Evolutionary conservation across 2,888 invertebrate genomes (phyloP).

Genomic region (Xanthorhoe designata): DNA sequence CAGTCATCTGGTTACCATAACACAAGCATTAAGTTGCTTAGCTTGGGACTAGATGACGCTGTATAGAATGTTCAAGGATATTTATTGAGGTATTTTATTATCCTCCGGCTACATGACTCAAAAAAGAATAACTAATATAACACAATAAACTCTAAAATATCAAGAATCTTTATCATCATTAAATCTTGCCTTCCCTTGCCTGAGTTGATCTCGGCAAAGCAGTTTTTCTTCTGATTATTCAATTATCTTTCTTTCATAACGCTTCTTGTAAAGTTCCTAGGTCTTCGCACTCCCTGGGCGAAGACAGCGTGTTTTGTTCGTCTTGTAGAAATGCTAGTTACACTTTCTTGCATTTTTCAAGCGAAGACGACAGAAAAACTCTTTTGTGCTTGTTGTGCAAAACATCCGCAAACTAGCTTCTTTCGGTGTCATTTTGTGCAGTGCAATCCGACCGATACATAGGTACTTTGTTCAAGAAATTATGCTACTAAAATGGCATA

Average conservation of each 20-base stretch:
- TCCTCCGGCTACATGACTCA: too few species aligned
- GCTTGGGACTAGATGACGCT: too few species aligned
- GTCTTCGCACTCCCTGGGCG: conserved; percentile 1
- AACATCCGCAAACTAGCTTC: conserved; percentile 2
- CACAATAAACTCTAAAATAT: too few species aligned
- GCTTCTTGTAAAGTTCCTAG: not conserved
- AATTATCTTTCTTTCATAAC: not conserved
- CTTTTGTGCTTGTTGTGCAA: conserved; percentile 9
- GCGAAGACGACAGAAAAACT: conserved; percentile 9
- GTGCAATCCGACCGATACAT: not conserved
- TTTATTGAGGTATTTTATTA: too few species aligned
- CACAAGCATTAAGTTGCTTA: too few species aligned
- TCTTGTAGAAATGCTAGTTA: conserved; percentile 21
- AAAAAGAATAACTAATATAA: too few species aligned
- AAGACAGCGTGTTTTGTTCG: conserved; percentile 24
- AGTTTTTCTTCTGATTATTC: not conserved
- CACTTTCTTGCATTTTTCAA: conserved; percentile 22
- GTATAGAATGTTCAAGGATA: too few species aligned
- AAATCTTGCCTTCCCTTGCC: too few species aligned
- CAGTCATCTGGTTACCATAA: too few species aligned
- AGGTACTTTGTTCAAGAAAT: not conserved
- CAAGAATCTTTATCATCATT: too few species aligned
- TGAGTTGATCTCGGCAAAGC: too few species aligned
- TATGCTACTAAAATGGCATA: not conserved
- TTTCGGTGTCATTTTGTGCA: conserved; percentile 17